phyloP scores from a whole-genome alignment of 2,113 vertebrate genomes.

The Microcebus lehilahytsara region DNA sequence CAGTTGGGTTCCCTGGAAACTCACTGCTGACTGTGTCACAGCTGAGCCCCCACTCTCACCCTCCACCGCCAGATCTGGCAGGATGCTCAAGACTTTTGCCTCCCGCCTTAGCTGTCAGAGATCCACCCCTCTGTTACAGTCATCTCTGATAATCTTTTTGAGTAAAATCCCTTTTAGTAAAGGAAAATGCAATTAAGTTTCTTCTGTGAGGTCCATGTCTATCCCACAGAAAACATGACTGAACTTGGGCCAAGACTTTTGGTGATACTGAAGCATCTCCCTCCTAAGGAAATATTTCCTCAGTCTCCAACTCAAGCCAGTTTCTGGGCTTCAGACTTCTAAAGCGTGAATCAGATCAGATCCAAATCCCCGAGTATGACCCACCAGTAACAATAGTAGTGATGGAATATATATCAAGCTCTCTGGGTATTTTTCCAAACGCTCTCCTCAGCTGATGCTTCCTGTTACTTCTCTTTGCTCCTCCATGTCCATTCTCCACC shows the following conservation, averaged over 20 bases:
- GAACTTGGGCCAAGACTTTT: neutral
- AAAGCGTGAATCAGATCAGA: neutral
- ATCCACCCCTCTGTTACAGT: neutral
- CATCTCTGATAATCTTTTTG: neutral
- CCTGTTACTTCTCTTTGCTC: neutral
- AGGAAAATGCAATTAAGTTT: neutral
- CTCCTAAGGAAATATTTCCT: neutral
- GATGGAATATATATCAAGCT: neutral
- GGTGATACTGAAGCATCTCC: neutral
- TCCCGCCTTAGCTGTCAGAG: neutral
- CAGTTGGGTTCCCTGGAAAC: neutral
- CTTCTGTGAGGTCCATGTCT: neutral
- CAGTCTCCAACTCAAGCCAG: neutral
- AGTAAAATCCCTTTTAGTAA: neutral
- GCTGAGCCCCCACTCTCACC: neutral
- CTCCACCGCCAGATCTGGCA: no score
- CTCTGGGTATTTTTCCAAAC: neutral
- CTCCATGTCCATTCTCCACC: neutral
- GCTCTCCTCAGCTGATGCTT: neutral
- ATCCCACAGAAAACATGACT: neutral
- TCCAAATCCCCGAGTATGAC: neutral
- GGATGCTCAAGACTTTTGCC: neutral
- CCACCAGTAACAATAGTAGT: neutral
- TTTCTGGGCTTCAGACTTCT: neutral
- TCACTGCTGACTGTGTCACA: neutral